These are phyloP conservation scores for Cnemophilus loriae DNA, from an alignment of 2,113 vertebrate genomes.

Conservation along the genomic window DNA sequence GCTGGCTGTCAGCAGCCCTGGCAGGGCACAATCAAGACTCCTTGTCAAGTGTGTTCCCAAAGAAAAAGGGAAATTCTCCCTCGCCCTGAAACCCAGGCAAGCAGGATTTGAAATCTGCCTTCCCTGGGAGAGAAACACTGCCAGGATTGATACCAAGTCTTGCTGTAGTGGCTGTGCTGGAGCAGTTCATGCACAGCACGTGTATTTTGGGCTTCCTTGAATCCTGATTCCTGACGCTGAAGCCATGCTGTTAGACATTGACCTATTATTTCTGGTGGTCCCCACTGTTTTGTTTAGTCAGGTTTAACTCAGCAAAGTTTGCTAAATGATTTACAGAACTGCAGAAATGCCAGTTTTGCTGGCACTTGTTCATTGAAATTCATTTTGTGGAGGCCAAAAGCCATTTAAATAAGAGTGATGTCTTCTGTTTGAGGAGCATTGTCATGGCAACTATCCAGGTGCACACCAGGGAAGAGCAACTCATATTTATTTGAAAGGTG, in stretches of 20 bases:
- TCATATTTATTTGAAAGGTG: slow-evolving; percentile 47
- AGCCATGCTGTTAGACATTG: neutral
- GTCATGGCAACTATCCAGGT: slow-evolving; percentile 60
- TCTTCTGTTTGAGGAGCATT: slow-evolving; percentile 53
- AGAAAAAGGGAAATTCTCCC: neutral
- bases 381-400: slow-evolving; percentile 19
- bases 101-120: neutral
- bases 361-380: slow-evolving; percentile 39
- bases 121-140: neutral
- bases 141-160: neutral
- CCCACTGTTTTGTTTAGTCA: neutral
- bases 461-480: neutral
- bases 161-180: rapidly evolving
- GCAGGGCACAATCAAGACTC: neutral
- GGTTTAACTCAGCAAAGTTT: neutral
- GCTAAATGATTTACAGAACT: slow-evolving; percentile 40
- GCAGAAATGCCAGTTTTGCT: neutral
- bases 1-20: neutral
- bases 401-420: slow-evolving; percentile 15
- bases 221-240: neutral
- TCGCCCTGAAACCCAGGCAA: neutral
- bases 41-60: neutral
- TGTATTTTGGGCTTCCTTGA: neutral
- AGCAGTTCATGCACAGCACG: neutral
- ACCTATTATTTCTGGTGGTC: neutral